Conservation (phyloP, 2,797 vertebrate genomes). For the Sebastes ruberrimus region DNA sequence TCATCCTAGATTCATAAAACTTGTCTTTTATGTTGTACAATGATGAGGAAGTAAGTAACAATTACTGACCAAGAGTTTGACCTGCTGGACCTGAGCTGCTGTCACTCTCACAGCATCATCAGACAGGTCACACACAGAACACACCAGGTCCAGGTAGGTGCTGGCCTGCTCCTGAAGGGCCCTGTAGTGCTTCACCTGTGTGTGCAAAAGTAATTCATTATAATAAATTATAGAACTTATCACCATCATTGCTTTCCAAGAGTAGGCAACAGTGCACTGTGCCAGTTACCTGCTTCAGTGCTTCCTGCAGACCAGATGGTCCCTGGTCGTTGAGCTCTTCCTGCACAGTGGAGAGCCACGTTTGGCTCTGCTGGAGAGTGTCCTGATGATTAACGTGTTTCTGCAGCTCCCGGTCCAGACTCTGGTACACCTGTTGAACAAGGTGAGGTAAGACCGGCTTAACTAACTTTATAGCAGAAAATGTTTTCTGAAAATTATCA, state of each 20-base stretch:
- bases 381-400: slow-evolving; percentile 94
- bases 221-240: background rate
- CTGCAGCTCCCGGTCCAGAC: slow-evolving; percentile 95
- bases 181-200: slow-evolving; percentile 92
- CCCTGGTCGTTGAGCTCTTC: slow-evolving; percentile 85
- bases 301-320: slow-evolving; percentile 90
- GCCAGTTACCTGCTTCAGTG: slow-evolving; percentile 88
- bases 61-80: slow-evolving; percentile 90
- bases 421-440: slow-evolving; percentile 90
- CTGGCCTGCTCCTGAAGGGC: slow-evolving; percentile 95
- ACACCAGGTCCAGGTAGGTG: slow-evolving; percentile 96
- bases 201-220: background rate
- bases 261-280: no score
- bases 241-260: background rate
- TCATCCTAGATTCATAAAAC: background rate
- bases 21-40: background rate
- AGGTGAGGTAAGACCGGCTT: background rate
- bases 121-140: slow-evolving; percentile 94
- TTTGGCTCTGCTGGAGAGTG: slow-evolving; percentile 93
- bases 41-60: background rate
- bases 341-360: slow-evolving; percentile 90
- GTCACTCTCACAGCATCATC: slow-evolving; percentile 89
- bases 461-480: background rate
- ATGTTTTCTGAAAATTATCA: background rate
- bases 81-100: slow-evolving; percentile 90